Base-by-base conservation (phyloP, 2,113 vertebrate species). In the Ageneiosus marmoratus region DNA sequence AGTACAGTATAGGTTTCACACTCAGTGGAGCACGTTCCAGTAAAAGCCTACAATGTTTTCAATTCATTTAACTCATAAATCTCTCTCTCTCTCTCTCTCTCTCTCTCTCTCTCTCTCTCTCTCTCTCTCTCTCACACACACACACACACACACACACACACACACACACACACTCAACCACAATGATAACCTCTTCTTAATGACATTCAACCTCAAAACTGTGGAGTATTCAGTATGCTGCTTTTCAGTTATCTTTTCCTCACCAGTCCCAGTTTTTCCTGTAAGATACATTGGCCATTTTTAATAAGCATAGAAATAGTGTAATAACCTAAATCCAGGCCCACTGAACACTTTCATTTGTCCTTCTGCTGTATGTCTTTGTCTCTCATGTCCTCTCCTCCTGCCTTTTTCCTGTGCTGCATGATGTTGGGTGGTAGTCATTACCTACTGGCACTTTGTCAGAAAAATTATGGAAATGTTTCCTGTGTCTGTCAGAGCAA, bases 401-500 rank as follows among this genome's bases (percentile, higher is more conserved):
- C 48, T 53, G 34, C 27, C 22, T 20, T 22, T 51, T 85, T 83
- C 86, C 86, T 82, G 79, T 85, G 86, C 60, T 82, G 79, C 82
- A 58, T 56, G 74, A 75, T 69, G 72, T 24, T 73, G 56, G 79
- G 67, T 53, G 50, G 46, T 67, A 67, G 85, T 90, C 91, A 87
- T 86, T 82, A 87, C 84, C 88, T 79, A 70, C 62, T 87, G n/a
- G 83, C 81, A 20, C 70, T 60, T 81, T 90, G 90, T 88, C 91
- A 92, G 37, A 41, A 41, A 3, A 91, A 85, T 88, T 89, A 91
- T 81, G 89, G 90, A 90, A 83, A 37, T 6, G 86, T 89, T 91
- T 91, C 89, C 92, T 90, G 85, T 84, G 13, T 77, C 77, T 44
- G 51, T 77, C 53, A 50, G 50, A 1, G 27, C 51, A 60, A 29